Base-by-base conservation (phyloP, 2,797 vertebrate genomes). In the Tiaroga cobitis region DNA sequence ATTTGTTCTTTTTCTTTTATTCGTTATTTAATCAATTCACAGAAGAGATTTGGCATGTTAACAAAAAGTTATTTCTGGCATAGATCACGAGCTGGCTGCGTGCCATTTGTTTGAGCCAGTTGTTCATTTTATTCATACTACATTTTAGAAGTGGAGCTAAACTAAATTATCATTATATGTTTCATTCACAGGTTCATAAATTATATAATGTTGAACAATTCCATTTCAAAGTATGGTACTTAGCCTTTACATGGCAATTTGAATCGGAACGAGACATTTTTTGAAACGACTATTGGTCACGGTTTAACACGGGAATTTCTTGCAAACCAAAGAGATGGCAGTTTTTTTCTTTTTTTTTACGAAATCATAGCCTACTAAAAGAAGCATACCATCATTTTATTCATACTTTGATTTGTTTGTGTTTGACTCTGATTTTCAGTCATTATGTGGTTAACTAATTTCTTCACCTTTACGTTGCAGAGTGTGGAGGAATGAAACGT, bases 21-120 rank as follows among this genome's bases (percentile, higher is more conserved):
- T 39, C 34, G 19, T 78, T 63, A 5, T 10, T 77, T 26, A 56
- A 59, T 59, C n/a, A 2, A 39, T 74, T 51, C 5, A 29, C 9
- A 24, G 3, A 76, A 77, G 7, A 76, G 51, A 39, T 13, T 26
- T 78, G 37, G 54, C 56, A 26, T 78, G n/a, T n/a, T 61, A 78
- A 29, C 76, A 78, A 63, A 78, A 18, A 78, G 29, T 78, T 16
- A 43, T 63, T 43, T 63, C 39, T 43, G 76, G 37, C 56, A 43
- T 43, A 37, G 39, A 78, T 26, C 16, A 13, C 3, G 2, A 26
- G 37, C 76, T 63, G 56, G 37, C 39, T 4, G 9, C 5, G 10
- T 61, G 8, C 56, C 76, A 19, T 29, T 78, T 61, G 76, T 78
- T 41, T 3, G 34, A 61, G 24, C 24, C 18, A 10, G 29, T 63